Evolutionary conservation across 53 echinoderm and acorn worm species (phyloP).

Genomic region (Pentamera pediparva): DNA sequence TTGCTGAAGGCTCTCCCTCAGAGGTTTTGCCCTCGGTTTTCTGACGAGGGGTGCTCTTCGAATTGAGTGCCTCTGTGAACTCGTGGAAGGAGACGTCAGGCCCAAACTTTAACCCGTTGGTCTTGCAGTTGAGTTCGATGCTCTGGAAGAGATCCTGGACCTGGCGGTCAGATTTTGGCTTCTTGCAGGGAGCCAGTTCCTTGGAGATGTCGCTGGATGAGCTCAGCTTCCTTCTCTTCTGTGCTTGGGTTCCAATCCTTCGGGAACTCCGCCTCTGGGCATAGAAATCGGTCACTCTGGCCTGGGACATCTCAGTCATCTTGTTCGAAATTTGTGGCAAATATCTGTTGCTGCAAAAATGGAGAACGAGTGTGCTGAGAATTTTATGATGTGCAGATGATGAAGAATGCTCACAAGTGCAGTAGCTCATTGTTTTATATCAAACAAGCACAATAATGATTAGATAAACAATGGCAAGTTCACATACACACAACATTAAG

Average conservation of each 20-base stretch:
- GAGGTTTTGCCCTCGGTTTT: neutral
- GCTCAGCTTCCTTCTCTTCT: slow-evolving; percentile 23
- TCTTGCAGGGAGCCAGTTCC: neutral
- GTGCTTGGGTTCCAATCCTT: neutral
- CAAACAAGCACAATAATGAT: neutral
- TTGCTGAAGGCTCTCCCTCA: too few species aligned
- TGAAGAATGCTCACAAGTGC: too few species aligned
- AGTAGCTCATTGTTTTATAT: too few species aligned
- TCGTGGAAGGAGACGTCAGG: slow-evolving; percentile 3
- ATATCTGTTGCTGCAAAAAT: neutral
- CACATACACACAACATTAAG: too few species aligned
- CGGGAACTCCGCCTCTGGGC: slow-evolving; percentile 45
- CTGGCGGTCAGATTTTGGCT: neutral
- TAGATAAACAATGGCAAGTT: neutral
- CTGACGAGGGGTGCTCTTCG: neutral
- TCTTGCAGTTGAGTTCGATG: neutral
- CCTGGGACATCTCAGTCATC: slow-evolving; percentile 62
- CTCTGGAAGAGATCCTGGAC: neutral
- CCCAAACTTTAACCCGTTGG: neutral
- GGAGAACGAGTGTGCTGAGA: neutral
- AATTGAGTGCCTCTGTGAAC: neutral
- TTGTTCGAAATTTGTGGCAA: neutral
- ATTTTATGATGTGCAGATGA: too few species aligned
- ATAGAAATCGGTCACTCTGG: slow-evolving; percentile 77
- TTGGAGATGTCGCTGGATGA: neutral